A percentile compares a stretch with the other conserved stretches of the same genome.
Evolutionary conservation across 2,888 invertebrate genomes (phyloP).

Genomic region (Dicycla oo): DNA sequence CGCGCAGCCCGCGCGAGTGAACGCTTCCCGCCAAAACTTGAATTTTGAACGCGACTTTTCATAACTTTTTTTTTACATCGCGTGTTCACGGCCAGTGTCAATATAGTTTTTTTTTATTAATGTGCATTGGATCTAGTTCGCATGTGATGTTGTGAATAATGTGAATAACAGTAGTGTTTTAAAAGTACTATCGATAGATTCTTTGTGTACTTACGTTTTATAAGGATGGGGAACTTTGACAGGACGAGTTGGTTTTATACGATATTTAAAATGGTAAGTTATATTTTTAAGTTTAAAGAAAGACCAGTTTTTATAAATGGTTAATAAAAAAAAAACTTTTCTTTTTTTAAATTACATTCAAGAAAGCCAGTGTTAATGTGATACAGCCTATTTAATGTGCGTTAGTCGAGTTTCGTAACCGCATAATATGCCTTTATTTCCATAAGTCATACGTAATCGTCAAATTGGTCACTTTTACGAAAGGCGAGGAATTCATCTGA

Average conservation of each 20-base stretch:
- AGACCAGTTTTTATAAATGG: background rate
- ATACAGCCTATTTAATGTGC: slow-evolving; percentile 60
- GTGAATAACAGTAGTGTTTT: slow-evolving; percentile 80
- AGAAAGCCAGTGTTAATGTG: slow-evolving; percentile 47
- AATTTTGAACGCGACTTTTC: slow-evolving; percentile 79
- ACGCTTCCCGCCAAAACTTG: slow-evolving; percentile 86
- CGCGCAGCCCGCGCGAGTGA: slow-evolving; percentile 84
- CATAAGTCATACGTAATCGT: slow-evolving; percentile 70
- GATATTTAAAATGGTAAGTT: slow-evolving; percentile 86
- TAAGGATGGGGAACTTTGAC: slow-evolving; percentile 84
- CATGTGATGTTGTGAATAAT: slow-evolving; percentile 84
- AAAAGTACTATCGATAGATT: slow-evolving; percentile 74
- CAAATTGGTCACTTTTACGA: slow-evolving; percentile 69
- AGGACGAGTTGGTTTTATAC: slow-evolving; percentile 77
- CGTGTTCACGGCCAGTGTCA: slow-evolving; percentile 80
- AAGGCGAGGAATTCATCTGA: slow-evolving; percentile 67
- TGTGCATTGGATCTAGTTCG: slow-evolving; percentile 73
- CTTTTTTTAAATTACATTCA: slow-evolving; percentile 46
- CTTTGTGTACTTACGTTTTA: slow-evolving; percentile 72
- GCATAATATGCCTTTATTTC: slow-evolving; percentile 66
- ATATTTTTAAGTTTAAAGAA: slow-evolving; percentile 31
- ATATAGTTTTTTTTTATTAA: slow-evolving; percentile 67
- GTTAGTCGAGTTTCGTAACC: slow-evolving; percentile 66
- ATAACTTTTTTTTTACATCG: slow-evolving; percentile 72
- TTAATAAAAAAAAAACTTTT: slow-evolving; percentile 17